Evolutionary conservation across 2,888 invertebrate genomes (phyloP), one percentile per base, ranked within the genome.

Genomic region (Drosophila trichaetosa): DNA sequence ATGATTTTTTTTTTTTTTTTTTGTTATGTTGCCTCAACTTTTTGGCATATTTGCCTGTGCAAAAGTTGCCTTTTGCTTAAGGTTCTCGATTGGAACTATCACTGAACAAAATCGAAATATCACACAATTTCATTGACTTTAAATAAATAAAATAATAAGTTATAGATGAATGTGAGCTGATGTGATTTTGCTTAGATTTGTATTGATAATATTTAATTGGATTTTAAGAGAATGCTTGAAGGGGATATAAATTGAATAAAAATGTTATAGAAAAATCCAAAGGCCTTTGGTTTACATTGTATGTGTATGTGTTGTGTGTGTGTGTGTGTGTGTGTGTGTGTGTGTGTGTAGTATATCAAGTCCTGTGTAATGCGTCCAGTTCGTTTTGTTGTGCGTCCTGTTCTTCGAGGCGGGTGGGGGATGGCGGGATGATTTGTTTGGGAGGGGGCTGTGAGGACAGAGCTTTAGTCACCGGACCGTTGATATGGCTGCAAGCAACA

Each of bases 401-500:
- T 67, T 66, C 62, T 75, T 78, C 69, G 69, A 77, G 72, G 70
- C 69, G 63, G 71, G 64, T 73, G 63, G 60, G 60, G 61, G 51
- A 64, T 83, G 66, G 69, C 80, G 68, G 83, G 68, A 70, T 70
- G 66, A 70, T 70, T 68, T 62, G 48, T 76, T 74, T 76, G 59
- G 72, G 71, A 27, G 66, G 62, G 71, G 70, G 73, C 64, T 66
- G 71, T 74, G 74, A 69, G 83, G 80, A 71, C 69, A 82, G 87
- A 89, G 89, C 91, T 91, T 79, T 92, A 93, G 93, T 93, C 93
- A 93, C 93, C 93, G 92, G 93, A 93, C 93, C 92, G 93, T 92
- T 93, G 93, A 93, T 90, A 93, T 93, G 93, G 93, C 93, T 93
- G 92, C 66, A 79, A 79, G 57, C 82, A 82, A 80, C 81, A 87